Evolutionary conservation across 2,797 vertebrate species (phyloP).

Genomic region (Sebastiscus tertius): DNA sequence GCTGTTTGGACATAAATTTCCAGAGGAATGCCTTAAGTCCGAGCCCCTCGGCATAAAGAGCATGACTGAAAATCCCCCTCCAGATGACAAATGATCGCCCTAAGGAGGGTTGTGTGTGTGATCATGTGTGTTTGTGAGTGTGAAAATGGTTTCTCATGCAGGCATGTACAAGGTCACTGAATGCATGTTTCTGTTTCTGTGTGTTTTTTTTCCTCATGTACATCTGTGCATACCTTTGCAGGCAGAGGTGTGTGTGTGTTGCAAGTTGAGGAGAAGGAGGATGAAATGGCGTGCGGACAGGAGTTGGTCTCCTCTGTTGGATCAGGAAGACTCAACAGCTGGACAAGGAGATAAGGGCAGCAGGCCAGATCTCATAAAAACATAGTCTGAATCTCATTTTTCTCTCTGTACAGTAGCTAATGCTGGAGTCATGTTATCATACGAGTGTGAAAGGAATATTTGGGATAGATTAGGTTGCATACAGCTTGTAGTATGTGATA

Average conservation of each 20-base stretch:
- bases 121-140: conserved; percentile 26
- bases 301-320: conserved; percentile 39
- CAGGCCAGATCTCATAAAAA: conserved; percentile 52
- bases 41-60: conserved; percentile 67
- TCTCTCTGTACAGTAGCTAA: conserved; percentile 52
- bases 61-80: conserved; percentile 74
- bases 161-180: conserved; percentile 35
- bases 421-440: conserved; percentile 37
- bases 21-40: conserved; percentile 79
- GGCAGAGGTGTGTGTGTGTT: background rate
- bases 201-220: background rate
- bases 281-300: conserved; percentile 35
- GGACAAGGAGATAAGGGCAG: conserved; percentile 54
- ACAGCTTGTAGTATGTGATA: conserved; percentile 9
- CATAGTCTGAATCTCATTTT: conserved; percentile 25
- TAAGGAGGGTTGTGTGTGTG: conserved; percentile 54
- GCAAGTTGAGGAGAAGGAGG: conserved; percentile 38
- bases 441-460: conserved; percentile 37
- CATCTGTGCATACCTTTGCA: conserved; percentile 1
- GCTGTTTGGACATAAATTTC: conserved; percentile 85
- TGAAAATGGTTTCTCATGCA: conserved; percentile 24
- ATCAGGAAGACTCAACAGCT: conserved; percentile 49
- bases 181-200: background rate
- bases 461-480: conserved; percentile 38
- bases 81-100: conserved; percentile 78